Conservation (phyloP, 2,797 vertebrate genomes). For the Poecile montanus region DNA sequence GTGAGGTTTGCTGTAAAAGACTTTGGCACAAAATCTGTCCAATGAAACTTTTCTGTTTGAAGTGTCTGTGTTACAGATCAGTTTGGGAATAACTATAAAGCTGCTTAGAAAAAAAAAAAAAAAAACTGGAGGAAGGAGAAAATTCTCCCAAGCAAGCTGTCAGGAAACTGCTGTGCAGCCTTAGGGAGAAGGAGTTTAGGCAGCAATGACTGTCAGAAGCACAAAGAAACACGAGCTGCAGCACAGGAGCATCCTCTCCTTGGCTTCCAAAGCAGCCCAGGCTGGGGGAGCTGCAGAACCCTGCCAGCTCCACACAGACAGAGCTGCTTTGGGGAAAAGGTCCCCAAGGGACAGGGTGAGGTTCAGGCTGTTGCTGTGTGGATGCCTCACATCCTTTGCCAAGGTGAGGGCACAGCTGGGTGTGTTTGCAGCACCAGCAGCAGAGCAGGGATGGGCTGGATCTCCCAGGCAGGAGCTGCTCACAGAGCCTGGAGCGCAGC, state of each 20-base stretch:
- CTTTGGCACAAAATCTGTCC: background rate
- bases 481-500: background rate
- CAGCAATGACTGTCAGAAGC: background rate
- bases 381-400: background rate
- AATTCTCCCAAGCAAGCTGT: background rate
- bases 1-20: background rate
- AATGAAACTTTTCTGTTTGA: background rate
- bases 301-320: background rate
- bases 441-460: background rate
- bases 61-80: background rate
- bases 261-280: background rate
- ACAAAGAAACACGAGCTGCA: background rate
- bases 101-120: background rate
- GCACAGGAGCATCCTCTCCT: background rate
- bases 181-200: background rate
- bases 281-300: background rate
- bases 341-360: background rate
- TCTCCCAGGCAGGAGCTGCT: background rate
- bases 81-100: background rate
- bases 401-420: background rate
- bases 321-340: background rate
- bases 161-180: background rate
- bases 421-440: background rate
- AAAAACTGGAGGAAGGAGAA: background rate
- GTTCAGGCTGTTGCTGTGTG: background rate